Conservation (phyloP, 2,888 invertebrate genomes). For the Heliconius ismenius region DNA sequence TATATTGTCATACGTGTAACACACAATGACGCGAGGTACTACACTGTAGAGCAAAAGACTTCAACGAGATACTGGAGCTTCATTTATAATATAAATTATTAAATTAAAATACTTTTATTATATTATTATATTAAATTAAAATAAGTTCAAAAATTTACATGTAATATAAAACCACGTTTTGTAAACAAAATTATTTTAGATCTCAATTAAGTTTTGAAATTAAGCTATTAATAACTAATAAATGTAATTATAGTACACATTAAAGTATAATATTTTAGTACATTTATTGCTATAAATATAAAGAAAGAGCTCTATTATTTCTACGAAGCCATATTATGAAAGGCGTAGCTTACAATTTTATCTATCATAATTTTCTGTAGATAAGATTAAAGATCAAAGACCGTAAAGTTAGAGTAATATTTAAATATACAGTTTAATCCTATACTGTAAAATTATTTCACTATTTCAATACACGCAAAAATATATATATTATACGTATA, state of each 20-base stretch:
- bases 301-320: conserved; percentile 8
- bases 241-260: neutral
- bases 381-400: conserved; percentile 6
- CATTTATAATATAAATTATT: neutral
- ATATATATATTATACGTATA: neutral
- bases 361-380: neutral
- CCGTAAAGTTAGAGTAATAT: neutral
- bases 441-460: no score
- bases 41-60: conserved; percentile 27
- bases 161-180: neutral
- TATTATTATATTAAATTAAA: neutral
- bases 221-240: conserved; percentile 8
- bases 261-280: neutral
- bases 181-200: neutral
- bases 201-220: neutral
- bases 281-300: conserved; percentile 9
- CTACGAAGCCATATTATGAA: conserved; percentile 2
- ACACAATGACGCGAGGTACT: neutral
- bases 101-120: neutral
- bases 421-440: neutral
- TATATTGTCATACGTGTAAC: neutral
- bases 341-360: conserved; percentile 2
- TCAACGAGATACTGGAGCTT: conserved; percentile 25
- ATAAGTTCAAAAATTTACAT: neutral
- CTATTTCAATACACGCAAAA: neutral